These are phyloP conservation scores for Crocuta crocuta DNA, from an alignment of 2,113 vertebrate genomes.

Conservation along the genomic window DNA sequence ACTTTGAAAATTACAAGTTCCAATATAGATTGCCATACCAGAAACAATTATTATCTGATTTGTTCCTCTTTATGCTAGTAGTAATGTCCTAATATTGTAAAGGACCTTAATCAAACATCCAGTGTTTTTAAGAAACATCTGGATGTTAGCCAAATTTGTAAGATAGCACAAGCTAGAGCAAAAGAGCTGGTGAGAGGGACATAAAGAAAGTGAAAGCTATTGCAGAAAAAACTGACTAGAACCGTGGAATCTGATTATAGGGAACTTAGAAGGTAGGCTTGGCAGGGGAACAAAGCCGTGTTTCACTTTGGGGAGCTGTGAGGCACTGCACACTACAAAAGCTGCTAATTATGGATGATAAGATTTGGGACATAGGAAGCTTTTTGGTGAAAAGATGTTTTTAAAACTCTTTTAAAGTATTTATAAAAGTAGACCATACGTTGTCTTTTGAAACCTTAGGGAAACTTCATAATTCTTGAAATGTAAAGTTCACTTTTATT, in stretches of 20 bases:
- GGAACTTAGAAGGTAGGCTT: neutral
- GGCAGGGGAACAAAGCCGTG: neutral
- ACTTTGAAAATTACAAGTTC: conserved; percentile 50
- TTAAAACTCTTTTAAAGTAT: conserved; percentile 73
- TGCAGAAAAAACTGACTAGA: neutral
- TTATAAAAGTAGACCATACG: conserved; percentile 83
- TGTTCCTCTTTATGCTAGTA: neutral
- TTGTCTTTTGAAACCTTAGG: conserved; percentile 83
- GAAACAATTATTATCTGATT: neutral
- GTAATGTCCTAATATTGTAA: neutral
- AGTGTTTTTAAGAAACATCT: neutral
- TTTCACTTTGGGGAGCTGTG: neutral
- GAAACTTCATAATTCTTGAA: conserved; percentile 79
- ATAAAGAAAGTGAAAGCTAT: neutral
- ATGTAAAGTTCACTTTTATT: conserved; percentile 86
- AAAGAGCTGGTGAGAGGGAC: neutral
- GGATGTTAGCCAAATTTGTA: neutral
- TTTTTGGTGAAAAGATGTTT: conserved; percentile 70
- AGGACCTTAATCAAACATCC: neutral
- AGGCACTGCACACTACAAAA: neutral
- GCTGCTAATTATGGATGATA: conserved; percentile 36
- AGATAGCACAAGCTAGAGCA: neutral
- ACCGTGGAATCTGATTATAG: neutral
- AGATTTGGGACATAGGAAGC: conserved; percentile 47
- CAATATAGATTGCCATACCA: neutral